phyloP scores from a whole-genome alignment of 2,113 vertebrate species.

The Pygoscelis adeliae region DNA sequence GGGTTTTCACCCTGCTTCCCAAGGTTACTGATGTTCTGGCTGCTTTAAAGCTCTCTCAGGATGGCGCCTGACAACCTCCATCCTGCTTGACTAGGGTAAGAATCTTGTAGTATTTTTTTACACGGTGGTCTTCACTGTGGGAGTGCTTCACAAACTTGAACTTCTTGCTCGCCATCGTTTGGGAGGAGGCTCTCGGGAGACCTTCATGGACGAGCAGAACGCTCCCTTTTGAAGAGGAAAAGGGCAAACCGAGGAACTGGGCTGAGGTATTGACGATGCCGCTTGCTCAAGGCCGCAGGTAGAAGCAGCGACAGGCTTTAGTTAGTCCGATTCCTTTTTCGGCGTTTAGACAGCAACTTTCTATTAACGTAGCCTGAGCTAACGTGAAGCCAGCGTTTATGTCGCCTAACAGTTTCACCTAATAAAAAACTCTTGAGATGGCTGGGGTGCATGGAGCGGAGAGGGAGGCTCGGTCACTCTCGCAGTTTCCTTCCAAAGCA shows the following conservation, averaged over 20 bases:
- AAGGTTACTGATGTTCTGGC: not conserved
- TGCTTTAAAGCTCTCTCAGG: conserved; percentile 30
- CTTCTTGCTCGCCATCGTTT: not conserved
- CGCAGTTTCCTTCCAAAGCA: not conserved
- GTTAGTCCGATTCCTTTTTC: not conserved
- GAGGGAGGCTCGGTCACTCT: fast-evolving
- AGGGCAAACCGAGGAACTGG: not conserved
- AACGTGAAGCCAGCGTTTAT: fast-evolving
- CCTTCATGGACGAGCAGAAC: not conserved
- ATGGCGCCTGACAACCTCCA: not conserved
- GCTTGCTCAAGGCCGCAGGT: not conserved
- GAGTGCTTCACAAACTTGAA: not conserved
- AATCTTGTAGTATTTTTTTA: not conserved
- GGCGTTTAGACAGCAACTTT: not conserved
- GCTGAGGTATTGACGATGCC: not conserved
- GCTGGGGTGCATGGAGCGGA: fast-evolving
- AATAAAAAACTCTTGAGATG: not conserved
- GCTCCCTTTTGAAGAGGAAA: not conserved
- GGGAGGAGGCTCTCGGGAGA: not conserved
- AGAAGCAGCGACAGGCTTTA: not conserved
- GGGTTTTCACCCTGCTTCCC: not conserved
- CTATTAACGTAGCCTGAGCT: not conserved
- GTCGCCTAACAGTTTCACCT: not conserved
- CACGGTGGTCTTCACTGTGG: not conserved
- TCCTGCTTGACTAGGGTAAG: not conserved